Base-by-base conservation (phyloP, 2,888 invertebrate genomes). In the Linnaemya vulpina region DNA sequence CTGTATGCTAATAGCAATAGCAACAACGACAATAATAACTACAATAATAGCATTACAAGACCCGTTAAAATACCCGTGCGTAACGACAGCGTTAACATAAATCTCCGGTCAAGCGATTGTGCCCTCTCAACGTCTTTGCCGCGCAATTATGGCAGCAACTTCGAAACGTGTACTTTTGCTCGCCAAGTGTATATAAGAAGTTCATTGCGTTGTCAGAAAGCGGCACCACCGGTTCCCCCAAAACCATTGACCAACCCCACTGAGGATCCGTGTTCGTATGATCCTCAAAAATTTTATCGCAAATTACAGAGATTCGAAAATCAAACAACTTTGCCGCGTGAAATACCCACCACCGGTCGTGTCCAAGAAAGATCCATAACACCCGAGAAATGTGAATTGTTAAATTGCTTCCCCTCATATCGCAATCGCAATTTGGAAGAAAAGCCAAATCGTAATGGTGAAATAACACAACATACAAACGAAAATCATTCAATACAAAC, bases 251-350 rank as follows among this genome's bases (percentile, higher is more conserved):
- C 83, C 8, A 68, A 77, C 11, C 3, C 55, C 1, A 9, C n/a
- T n/a, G 75, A 82, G n/a, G 75, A 85, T 8, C 13, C 11, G 0
- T 46, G 46, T 17, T 71, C 67, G 11, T 88, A 89, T 79, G 88
- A 90, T 87, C 88, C 90, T n/a, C 84, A 86, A 15, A 88, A 87
- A 62, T 90, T 90, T 83, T 88, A 88, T 30, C 87, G 88, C 17
- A 89, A 89, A 87, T 68, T 89, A 35, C 87, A 89, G 80, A 88
- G 86, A 68, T 89, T 90, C 77, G 89, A 89, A 86, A 87, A 87
- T 74, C 88, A 88, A 83, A 55, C 74, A 78, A 68, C 80, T 10
- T n/a, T 60, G 22, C 67, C 75, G 30, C 67, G 82, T 55, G 78
- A 79, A 25, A 78, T 63, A 46, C 62, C 78, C 3, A n/a, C 78